These are phyloP conservation scores for Amphipyra tragopoginis DNA, from an alignment of 2,888 invertebrate species.

Conservation along the genomic window DNA sequence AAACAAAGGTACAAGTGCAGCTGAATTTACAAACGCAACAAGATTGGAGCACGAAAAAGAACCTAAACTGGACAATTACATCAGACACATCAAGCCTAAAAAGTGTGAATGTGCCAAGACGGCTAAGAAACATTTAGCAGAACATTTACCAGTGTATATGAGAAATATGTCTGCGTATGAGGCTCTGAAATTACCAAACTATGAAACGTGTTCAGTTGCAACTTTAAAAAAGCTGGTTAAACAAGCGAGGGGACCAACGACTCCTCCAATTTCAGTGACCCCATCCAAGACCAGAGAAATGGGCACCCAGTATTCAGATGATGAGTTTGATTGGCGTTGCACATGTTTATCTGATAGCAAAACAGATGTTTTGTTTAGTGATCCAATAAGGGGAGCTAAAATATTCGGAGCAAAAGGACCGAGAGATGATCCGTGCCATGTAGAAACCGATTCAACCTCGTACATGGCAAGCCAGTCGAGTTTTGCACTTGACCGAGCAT, in stretches of 20 bases:
- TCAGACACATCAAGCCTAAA: constrained; percentile 69
- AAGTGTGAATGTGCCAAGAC: constrained; percentile 67
- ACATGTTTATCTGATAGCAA: constrained; percentile 68
- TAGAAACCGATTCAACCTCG: constrained; percentile 14
- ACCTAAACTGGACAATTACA: constrained; percentile 79
- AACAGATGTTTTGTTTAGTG: too few species aligned
- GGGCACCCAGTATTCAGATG: constrained; percentile 73
- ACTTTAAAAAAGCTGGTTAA: constrained; percentile 72
- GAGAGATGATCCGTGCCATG: constrained; percentile 45
- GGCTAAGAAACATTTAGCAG: constrained; percentile 76
- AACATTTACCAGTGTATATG: constrained; percentile 82
- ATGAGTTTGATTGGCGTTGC: constrained; percentile 74
- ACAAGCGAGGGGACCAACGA: constrained; percentile 59
- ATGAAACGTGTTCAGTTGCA: constrained; percentile 71
- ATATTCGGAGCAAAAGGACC: constrained; percentile 32
- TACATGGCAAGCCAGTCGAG: constrained; percentile 53
- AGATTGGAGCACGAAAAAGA: constrained; percentile 71
- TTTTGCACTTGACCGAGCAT: constrained; percentile 71
- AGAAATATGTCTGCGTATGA: constrained; percentile 73
- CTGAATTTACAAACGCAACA: neutral
- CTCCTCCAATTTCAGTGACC: constrained; percentile 38
- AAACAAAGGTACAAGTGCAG: constrained; percentile 48
- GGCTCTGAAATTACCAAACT: constrained; percentile 71
- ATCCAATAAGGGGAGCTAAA: constrained; percentile 1
- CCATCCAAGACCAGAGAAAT: constrained; percentile 69